phyloP scores from a whole-genome alignment of 37 sponge, comb jelly and placozoan genomes.

The Petrosia ficiformis region DNA sequence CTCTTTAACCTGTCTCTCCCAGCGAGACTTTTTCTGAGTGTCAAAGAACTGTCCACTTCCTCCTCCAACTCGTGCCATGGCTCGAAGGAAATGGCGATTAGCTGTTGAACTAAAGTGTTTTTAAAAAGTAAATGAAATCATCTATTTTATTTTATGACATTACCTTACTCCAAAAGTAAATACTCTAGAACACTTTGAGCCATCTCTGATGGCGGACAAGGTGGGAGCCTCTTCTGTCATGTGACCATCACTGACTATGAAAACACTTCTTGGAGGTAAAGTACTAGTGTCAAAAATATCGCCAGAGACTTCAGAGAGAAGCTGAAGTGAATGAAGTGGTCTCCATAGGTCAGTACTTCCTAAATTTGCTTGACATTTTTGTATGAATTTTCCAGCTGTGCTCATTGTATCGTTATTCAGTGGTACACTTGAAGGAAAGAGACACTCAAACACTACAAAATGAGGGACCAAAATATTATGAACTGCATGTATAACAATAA shows the following conservation, averaged over 20 bases:
- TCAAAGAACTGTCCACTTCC: slow-evolving; percentile 87
- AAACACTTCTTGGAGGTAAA: slow-evolving; percentile 81
- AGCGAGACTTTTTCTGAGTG: slow-evolving; percentile 82
- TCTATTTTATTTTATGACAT: neutral
- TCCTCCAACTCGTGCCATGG: slow-evolving; percentile 85
- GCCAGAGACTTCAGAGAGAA: slow-evolving; percentile 42
- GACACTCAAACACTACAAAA: slow-evolving; percentile 45
- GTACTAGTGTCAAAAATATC: slow-evolving; percentile 35
- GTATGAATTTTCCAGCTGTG: slow-evolving; percentile 62
- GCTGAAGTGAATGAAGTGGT: slow-evolving; percentile 64
- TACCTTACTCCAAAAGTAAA: slow-evolving; percentile 87
- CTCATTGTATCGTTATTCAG: slow-evolving; percentile 71
- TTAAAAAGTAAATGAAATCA: slow-evolving; percentile 6
- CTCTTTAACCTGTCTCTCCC: slow-evolving; percentile 80
- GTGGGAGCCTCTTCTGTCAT: slow-evolving; percentile 76
- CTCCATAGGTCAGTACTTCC: slow-evolving; percentile 85
- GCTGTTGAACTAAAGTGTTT: slow-evolving; percentile 58
- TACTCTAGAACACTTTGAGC: slow-evolving; percentile 32
- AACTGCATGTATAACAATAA: slow-evolving; percentile 4
- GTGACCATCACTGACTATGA: slow-evolving; percentile 92
- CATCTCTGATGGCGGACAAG: slow-evolving; percentile 50
- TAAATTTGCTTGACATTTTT: slow-evolving; percentile 48
- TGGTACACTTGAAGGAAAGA: slow-evolving; percentile 77
- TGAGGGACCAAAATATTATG: neutral
- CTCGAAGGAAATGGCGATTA: slow-evolving; percentile 84